phyloP scores from a whole-genome alignment of 2,888 invertebrate species.

The Odontothrips loti region DNA sequence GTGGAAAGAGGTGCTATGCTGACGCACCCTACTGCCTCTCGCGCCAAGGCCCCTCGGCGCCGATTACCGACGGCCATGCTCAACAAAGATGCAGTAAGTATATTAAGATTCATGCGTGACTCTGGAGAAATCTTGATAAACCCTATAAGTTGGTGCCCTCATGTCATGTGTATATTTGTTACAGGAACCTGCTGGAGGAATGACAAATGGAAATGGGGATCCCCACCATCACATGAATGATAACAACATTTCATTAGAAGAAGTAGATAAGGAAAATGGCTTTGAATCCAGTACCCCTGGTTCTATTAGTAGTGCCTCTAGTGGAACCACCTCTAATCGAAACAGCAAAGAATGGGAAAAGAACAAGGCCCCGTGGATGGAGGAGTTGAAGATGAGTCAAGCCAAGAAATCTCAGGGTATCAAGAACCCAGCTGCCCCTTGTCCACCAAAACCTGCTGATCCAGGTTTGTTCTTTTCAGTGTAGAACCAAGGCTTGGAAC shows the following conservation, averaged over 20 bases:
- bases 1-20: slow-evolving; percentile 50
- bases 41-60: slow-evolving; percentile 62
- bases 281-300: background rate
- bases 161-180: background rate
- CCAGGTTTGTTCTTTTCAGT: slow-evolving; percentile 40
- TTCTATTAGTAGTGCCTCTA: slow-evolving; percentile 39
- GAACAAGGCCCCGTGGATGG: slow-evolving; percentile 74
- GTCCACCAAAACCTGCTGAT: slow-evolving; percentile 42
- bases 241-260: slow-evolving; percentile 37
- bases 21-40: slow-evolving; percentile 51
- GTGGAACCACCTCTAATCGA: slow-evolving; percentile 50
- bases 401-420: slow-evolving; percentile 53
- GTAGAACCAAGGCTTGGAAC: no score
- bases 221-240: background rate
- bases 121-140: no score
- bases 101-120: slow-evolving; percentile 42
- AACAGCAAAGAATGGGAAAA: slow-evolving; percentile 68
- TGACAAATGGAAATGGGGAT: slow-evolving; percentile 36
- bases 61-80: slow-evolving; percentile 59
- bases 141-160: background rate
- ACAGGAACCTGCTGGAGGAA: slow-evolving; percentile 28
- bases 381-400: slow-evolving; percentile 73
- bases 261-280: slow-evolving; percentile 41
- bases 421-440: slow-evolving; percentile 40
- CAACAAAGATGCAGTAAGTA: slow-evolving; percentile 42